phyloP scores from a whole-genome alignment of 2,797 vertebrate genomes.

The Lerista edwardsae region DNA sequence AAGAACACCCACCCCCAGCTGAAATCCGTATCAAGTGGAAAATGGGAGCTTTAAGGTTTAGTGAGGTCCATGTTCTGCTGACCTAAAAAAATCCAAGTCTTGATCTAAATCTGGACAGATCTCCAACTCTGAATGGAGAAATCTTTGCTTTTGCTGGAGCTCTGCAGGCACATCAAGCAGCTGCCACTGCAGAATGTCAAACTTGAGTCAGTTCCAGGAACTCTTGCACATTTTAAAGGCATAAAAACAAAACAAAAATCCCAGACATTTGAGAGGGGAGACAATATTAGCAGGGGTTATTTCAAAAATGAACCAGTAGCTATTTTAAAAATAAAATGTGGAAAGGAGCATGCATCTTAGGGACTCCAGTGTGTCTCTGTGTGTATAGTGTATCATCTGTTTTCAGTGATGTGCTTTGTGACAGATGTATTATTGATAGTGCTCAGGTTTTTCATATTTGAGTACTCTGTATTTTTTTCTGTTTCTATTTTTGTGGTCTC shows the following conservation, averaged over 20 bases:
- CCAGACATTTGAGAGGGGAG: not conserved
- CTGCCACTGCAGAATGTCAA: not conserved
- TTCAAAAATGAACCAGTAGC: not conserved
- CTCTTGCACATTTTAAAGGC: not conserved
- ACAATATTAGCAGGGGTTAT: not conserved
- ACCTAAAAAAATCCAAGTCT: not conserved
- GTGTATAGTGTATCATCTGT: not conserved
- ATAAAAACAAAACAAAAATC: not conserved
- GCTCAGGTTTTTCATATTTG: not conserved
- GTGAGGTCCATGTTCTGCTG: not conserved
- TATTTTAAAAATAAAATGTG: not conserved
- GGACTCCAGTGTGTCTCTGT: not conserved
- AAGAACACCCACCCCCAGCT: not conserved
- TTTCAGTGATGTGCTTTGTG: not conserved
- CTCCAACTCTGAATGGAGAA: not conserved
- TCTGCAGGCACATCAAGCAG: not conserved
- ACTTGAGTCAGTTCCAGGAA: not conserved
- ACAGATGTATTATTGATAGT: not conserved
- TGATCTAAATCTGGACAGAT: not conserved
- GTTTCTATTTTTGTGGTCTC: not conserved
- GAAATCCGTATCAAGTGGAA: not conserved
- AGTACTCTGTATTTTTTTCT: too few species aligned
- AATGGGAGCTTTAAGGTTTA: not conserved
- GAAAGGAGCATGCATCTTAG: too few species aligned
- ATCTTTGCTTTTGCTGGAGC: not conserved